Percentiles rank a stretch among this genome's conserved stretches.
Evolutionary conservation across 1,140 invertebrate genomes (phyloP).

Genomic region (Hypothenemus hampei): DNA sequence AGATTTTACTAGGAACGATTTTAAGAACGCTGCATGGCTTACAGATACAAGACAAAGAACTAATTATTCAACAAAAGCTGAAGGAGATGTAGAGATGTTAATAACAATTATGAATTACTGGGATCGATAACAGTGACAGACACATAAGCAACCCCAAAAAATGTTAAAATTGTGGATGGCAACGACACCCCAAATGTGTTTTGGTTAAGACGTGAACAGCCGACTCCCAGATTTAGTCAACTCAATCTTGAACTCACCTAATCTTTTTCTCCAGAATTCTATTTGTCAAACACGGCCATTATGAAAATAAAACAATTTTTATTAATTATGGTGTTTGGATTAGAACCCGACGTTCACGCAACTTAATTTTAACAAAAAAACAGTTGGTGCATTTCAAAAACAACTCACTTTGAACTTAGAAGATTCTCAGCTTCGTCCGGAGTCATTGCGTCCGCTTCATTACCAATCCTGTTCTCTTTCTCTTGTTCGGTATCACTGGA

Average conservation of each 20-base stretch:
- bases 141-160: too few relatives aligned
- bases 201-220: slow-evolving; percentile 11
- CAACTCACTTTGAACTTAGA: slow-evolving; percentile 67
- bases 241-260: slow-evolving; percentile 56
- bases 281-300: slow-evolving; percentile 36
- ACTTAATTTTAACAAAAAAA: not conserved
- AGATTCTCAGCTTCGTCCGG: slow-evolving; percentile 79
- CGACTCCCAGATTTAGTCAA: not conserved
- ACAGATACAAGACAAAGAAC: too few relatives aligned
- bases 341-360: not conserved
- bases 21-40: too few relatives aligned
- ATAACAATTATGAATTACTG: too few relatives aligned
- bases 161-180: too few relatives aligned
- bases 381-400: not conserved
- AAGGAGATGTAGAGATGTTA: too few relatives aligned
- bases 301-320: slow-evolving; percentile 16
- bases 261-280: slow-evolving; percentile 76
- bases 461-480: slow-evolving; percentile 42
- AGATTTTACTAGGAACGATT: too few relatives aligned
- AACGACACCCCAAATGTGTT: not conserved
- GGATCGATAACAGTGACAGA: too few relatives aligned
- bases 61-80: too few relatives aligned
- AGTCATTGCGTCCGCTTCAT: slow-evolving; percentile 66
- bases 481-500: slow-evolving; percentile 49
- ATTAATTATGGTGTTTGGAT: not conserved